These are phyloP conservation scores for Helicolenus hilgendorfi DNA, from an alignment of 2,797 vertebrate genomes.

Conservation along the genomic window DNA sequence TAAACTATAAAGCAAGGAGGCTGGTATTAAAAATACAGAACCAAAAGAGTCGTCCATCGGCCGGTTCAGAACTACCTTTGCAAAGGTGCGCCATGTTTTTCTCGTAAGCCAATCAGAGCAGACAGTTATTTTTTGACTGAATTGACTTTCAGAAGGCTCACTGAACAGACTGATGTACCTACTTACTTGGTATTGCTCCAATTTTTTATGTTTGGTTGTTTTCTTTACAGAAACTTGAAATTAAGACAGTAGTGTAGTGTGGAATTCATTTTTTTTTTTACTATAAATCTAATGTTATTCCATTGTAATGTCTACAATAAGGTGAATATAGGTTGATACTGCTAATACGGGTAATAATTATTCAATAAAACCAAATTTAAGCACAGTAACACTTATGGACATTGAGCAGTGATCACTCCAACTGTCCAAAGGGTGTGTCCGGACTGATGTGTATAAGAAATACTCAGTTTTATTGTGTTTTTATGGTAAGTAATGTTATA, in stretches of 20 bases:
- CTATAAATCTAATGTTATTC: background rate
- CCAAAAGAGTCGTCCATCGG: too few species aligned
- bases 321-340: background rate
- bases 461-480: background rate
- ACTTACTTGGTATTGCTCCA: fast-evolving
- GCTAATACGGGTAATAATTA: background rate
- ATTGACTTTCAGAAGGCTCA: background rate
- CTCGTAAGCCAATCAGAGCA: background rate
- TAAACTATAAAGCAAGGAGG: too few species aligned
- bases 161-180: background rate
- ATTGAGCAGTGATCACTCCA: too few species aligned
- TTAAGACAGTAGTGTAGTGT: background rate
- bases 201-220: background rate
- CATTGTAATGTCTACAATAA: background rate
- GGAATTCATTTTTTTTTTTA: background rate
- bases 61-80: too few species aligned
- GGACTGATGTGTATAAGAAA: background rate
- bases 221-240: background rate
- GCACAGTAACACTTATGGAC: background rate
- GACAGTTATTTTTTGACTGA: background rate
- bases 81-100: too few species aligned
- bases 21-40: too few species aligned
- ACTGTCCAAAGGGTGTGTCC: background rate
- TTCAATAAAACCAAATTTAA: background rate
- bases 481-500: background rate